Evolutionary conservation across 2,797 vertebrate genomes (phyloP).

Genomic region (Vipera ursinii): DNA sequence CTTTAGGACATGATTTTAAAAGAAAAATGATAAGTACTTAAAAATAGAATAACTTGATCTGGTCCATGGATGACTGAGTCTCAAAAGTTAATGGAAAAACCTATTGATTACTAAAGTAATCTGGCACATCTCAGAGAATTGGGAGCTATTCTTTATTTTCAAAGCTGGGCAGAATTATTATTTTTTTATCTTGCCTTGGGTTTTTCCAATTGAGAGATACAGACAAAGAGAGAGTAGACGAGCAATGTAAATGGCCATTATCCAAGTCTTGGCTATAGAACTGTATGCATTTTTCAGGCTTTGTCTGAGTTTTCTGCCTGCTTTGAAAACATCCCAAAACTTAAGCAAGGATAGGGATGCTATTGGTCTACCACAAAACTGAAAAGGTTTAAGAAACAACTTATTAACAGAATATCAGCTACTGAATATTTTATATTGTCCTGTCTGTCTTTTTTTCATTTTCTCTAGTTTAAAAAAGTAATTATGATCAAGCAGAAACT

Average conservation of each 20-base stretch:
- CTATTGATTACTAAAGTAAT: not conserved
- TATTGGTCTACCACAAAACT: not conserved
- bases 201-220: not conserved
- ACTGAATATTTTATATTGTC: not conserved
- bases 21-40: not conserved
- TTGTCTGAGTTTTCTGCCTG: not conserved
- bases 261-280: not conserved
- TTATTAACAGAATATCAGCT: not conserved
- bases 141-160: not conserved
- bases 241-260: not conserved
- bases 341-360: not conserved
- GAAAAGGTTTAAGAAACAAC: not conserved
- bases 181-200: not conserved
- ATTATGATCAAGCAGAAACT: not conserved
- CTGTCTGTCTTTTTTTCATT: not conserved
- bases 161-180: not conserved
- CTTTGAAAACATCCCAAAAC: not conserved
- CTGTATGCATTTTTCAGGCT: not conserved
- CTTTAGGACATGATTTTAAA: constrained; percentile 29
- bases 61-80: not conserved
- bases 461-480: not conserved
- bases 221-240: not conserved
- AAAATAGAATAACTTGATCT: constrained; percentile 10
- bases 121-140: not conserved
- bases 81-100: constrained; percentile 14